Base-by-base conservation (phyloP, 2,797 vertebrate genomes). In the Enteromius trimaculatus region DNA sequence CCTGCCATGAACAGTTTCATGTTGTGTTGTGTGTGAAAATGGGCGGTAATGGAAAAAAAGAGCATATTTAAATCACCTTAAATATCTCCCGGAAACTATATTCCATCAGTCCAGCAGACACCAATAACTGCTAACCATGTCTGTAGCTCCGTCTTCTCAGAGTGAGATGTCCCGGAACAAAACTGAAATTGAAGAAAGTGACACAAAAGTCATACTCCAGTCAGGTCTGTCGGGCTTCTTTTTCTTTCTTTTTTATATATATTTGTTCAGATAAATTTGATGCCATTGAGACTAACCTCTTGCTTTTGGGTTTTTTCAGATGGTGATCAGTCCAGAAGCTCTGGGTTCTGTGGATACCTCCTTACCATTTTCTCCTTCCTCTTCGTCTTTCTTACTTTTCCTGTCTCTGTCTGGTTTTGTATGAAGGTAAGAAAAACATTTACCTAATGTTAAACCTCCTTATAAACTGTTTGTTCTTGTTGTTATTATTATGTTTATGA, bases 401-500 rank as follows among this genome's bases (percentile, higher is more conserved):
- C 90, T 21, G 0, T 91, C n/a, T 88, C 88, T 0, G 87, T 5
- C n/a, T 92, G 91, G 91, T 83, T 79, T 78, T 93, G 92, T 60
- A 86, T 88, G 0, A 89, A 90, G 91, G 92, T 92, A 76, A 53
- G 79, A 51, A 31, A 6, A 42, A 58, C 14, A 14, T 19, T 53
- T 47, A 81, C 3, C 13, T 34, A 37, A 37, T 19, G 5, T 71
- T 3, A 71, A 62, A 62, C n/a, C 23, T 49, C 26, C 7, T 49
- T 47, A 19, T 26, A 71, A 26, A 10, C 39, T 2, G 39, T 42
- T 42, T 42, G 39, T 39, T 39, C 7, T 39, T 39, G 37, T 39
- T 39, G 37, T 39, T 2, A 21, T 65, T 64, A 39, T n/a, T 6
- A 2, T 39, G 37, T 39, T 70, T 26, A 21, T 21, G 8, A 8